phyloP scores from a whole-genome alignment of 1,140 invertebrate genomes.

The Magallana angulata region DNA sequence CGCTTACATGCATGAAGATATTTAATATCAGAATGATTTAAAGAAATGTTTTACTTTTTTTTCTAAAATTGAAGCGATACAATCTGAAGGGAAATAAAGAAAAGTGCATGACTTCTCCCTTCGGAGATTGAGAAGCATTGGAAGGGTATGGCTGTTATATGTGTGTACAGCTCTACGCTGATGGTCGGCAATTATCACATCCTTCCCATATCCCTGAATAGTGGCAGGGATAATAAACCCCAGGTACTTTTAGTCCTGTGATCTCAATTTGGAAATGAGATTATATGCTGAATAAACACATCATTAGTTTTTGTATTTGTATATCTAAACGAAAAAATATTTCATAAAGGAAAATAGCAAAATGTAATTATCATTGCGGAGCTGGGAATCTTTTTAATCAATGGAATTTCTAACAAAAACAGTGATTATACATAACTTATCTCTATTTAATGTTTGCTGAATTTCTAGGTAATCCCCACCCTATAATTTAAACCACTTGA shows the following conservation, averaged over 20 bases:
- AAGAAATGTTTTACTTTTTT: no score
- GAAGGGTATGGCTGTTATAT: no score
- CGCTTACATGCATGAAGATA: not conserved
- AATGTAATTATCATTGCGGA: not conserved
- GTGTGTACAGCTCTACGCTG: not conserved
- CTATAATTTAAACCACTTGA: conserved; percentile 21
- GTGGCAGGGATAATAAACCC: not conserved
- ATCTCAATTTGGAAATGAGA: conserved; percentile 25
- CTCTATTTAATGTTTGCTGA: conserved; percentile 1
- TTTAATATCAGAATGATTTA: no score
- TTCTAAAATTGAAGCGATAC: no score
- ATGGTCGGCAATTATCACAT: conserved; percentile 22
- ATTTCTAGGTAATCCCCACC: conserved; percentile 18
- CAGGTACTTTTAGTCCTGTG: conserved; percentile 5
- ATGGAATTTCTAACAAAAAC: not conserved
- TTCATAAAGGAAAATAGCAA: conserved; percentile 1
- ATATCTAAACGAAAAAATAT: conserved; percentile 23
- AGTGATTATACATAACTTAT: conserved; percentile 3
- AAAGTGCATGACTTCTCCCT: no score
- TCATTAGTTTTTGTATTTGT: conserved; percentile 19
- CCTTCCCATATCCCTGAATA: not conserved
- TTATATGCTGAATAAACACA: conserved; percentile 24
- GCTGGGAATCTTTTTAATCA: conserved; percentile 13
- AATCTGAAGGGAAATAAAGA: no score
- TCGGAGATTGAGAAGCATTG: no score